Evolutionary conservation across 1,140 invertebrate genomes (phyloP), one percentile per base, ranked within the genome.

Genomic region (Prorops nasuta): DNA sequence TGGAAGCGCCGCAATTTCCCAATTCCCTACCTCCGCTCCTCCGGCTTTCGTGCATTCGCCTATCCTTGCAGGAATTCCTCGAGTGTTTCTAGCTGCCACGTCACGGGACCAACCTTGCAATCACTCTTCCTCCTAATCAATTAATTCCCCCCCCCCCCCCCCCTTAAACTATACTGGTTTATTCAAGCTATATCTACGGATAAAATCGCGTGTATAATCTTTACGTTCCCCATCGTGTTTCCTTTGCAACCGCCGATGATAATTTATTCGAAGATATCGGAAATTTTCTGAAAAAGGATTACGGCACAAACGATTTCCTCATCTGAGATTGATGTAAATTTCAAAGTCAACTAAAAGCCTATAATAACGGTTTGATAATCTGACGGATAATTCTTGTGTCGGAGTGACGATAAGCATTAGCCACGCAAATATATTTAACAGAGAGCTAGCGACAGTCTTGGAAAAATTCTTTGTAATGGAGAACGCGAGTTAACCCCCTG

Each of bases 81-180:
- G n/a, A n/a, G n/a, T n/a, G n/a, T n/a, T n/a, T 10, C 39, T 15
- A 41, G 17, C 17, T n/a, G 17, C 17, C 32, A 2, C 21, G 19
- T 31, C n/a, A 16, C 40, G 36, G 32, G 2, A 32, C 24, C 34
- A 31, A 42, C 45, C 22, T 49, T 45, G 50, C 53, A 63, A 60
- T 58, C 58, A 58, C 50, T 56, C 52, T 60, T 58, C 53, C 49
- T 56, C 51, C 50, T 64, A 58, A 64, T 64, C 60, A 64, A 60
- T 60, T 60, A 64, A 58, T 16, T 21, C 31, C 8, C 14, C 15
- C 44, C 15, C 31, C 20, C 37, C 17, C 31, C 12, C 3, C 18
- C 43, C 9, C 39, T 34, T n/a, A n/a, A n/a, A n/a, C n/a, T n/a
- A n/a, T n/a, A n/a, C n/a, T n/a, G n/a, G n/a, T n/a, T n/a, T n/a